Percentiles rank a stretch among this genome's conserved stretches.
Evolutionary conservation across 1,140 invertebrate genomes (phyloP).

Genomic region (Pogonus chalceus): DNA sequence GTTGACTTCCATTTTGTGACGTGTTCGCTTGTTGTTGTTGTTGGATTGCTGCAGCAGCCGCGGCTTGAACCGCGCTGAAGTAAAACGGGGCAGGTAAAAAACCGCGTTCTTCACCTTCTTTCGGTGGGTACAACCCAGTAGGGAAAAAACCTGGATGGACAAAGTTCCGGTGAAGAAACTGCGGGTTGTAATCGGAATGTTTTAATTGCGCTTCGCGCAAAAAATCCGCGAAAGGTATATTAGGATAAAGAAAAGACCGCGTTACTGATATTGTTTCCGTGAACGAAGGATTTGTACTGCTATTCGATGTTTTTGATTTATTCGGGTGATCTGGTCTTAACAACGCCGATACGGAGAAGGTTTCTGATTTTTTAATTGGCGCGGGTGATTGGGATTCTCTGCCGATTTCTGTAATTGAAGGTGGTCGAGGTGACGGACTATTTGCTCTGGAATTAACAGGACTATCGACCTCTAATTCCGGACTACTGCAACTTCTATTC

Average conservation of each 20-base stretch:
- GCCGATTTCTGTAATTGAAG: slow-evolving; percentile 36
- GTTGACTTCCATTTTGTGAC: slow-evolving; percentile 9
- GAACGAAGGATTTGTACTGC: slow-evolving; percentile 38
- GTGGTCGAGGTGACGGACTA: slow-evolving; percentile 39
- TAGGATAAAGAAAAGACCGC: slow-evolving; percentile 51
- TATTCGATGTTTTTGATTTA: too few relatives aligned
- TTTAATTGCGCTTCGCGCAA: slow-evolving; percentile 41
- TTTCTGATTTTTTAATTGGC: slow-evolving; percentile 55
- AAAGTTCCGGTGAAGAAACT: slow-evolving; percentile 34
- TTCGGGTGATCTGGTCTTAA: slow-evolving; percentile 63
- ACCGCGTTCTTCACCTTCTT: slow-evolving; percentile 37
- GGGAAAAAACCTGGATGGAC: slow-evolving; percentile 34
- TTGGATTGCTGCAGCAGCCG: slow-evolving; percentile 45
- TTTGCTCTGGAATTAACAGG: slow-evolving; percentile 43
- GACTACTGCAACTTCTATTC: slow-evolving; percentile 47
- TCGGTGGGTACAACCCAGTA: slow-evolving; percentile 31
- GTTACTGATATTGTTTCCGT: slow-evolving; percentile 43
- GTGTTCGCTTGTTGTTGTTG: slow-evolving; percentile 35
- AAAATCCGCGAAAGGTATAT: slow-evolving; percentile 42
- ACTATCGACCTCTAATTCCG: slow-evolving; percentile 60
- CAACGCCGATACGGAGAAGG: slow-evolving; percentile 67
- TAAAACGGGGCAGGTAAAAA: slow-evolving; percentile 45
- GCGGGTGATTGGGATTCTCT: slow-evolving; percentile 32
- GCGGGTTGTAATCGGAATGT: slow-evolving; percentile 29
- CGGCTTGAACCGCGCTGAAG: slow-evolving; percentile 48